These are phyloP conservation scores for Noctua pronuba DNA, from an alignment of 2,888 invertebrate genomes.

Conservation along the genomic window DNA sequence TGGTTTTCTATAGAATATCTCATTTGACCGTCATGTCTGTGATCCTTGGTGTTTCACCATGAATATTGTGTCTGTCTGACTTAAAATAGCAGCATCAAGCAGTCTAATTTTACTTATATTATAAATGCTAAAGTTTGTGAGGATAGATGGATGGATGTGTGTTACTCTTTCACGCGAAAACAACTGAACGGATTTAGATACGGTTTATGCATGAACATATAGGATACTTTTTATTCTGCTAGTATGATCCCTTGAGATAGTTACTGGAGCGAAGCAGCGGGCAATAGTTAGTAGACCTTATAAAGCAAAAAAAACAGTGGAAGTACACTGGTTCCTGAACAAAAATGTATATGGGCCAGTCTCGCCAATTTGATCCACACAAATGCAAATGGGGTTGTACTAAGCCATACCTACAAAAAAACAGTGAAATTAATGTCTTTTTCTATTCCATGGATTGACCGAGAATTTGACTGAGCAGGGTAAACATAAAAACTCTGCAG, in stretches of 20 bases:
- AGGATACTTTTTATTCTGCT: too few relatives aligned
- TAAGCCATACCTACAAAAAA: background rate
- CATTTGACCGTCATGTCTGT: conserved; percentile 31
- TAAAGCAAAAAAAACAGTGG: background rate
- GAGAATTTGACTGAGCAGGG: background rate
- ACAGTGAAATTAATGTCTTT: background rate
- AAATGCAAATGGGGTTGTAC: background rate
- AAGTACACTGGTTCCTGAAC: too few relatives aligned
- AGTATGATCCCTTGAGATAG: too few relatives aligned
- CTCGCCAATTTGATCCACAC: background rate
- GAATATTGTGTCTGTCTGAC: conserved; percentile 6
- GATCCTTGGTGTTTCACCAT: conserved; percentile 10
- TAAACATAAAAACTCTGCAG: background rate
- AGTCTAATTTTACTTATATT: background rate
- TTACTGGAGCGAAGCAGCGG: too few relatives aligned
- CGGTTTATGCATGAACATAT: too few relatives aligned
- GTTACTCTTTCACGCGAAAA: too few relatives aligned
- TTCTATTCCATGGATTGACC: background rate
- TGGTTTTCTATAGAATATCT: conserved; percentile 44
- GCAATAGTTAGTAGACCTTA: background rate
- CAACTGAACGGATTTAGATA: too few relatives aligned
- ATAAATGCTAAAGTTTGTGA: too few relatives aligned
- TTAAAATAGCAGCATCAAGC: background rate
- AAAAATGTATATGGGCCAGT: background rate
- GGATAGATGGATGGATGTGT: too few relatives aligned